Conservation (phyloP, 2,113 vertebrate species). For the Forbesichthys agassizii region DNA sequence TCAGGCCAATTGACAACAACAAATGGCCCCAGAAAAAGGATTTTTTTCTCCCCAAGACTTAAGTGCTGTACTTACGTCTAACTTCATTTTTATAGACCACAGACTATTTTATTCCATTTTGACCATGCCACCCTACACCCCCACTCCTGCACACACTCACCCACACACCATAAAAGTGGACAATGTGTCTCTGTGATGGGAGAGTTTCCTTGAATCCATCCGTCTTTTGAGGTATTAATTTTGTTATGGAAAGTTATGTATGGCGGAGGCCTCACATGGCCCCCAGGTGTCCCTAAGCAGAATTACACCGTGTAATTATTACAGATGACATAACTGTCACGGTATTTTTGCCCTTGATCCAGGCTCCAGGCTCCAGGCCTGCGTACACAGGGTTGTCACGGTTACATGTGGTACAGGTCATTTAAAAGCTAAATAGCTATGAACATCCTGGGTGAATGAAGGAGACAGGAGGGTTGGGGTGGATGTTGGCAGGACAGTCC, state of each 20-base stretch:
- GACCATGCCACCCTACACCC: conserved; percentile 87
- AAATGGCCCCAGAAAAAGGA: conserved; percentile 90
- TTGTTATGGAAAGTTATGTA: conserved; percentile 78
- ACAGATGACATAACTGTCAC: no score
- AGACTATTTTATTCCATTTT: conserved; percentile 89
- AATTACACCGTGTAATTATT: no score
- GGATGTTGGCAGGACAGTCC: no score
- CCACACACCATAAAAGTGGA: conserved; percentile 84
- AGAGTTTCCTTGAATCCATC: conserved; percentile 83
- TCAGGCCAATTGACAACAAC: conserved; percentile 85
- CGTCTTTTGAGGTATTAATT: conserved; percentile 83
- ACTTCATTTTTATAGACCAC: conserved; percentile 89
- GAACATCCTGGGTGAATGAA: no score
- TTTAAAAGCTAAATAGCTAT: no score
- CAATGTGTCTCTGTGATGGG: conserved; percentile 81
- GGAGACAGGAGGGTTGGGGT: no score
- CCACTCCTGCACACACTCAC: conserved; percentile 29
- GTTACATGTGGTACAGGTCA: no score
- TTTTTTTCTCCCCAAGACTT: conserved; percentile 83
- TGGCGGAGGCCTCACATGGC: conserved; percentile 55
- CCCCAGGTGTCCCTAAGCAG: background rate
- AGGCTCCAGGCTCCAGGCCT: no score
- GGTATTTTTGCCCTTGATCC: no score
- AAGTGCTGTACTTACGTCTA: conserved; percentile 92
- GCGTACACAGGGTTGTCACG: no score